phyloP scores from a whole-genome alignment of 23 tunicate genomes.

The Botrylloides violaceus region DNA sequence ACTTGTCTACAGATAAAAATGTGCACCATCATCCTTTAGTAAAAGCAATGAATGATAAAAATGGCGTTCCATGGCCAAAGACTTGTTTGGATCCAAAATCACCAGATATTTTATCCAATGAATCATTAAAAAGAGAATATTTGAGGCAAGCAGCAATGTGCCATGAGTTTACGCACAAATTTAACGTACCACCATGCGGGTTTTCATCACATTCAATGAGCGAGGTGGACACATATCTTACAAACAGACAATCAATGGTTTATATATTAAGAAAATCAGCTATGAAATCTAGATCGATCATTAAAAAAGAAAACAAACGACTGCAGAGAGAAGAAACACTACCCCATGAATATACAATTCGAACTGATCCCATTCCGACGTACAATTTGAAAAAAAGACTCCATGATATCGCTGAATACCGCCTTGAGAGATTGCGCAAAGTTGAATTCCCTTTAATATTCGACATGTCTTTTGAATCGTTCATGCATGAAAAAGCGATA shows the following conservation, averaged over 20 bases:
- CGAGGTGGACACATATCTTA: not conserved
- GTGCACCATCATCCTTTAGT: not conserved
- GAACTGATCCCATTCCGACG: constrained; percentile 1
- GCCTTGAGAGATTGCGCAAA: not conserved
- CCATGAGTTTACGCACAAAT: not conserved
- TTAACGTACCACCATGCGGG: not conserved
- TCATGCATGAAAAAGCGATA: not conserved
- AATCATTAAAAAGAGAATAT: not conserved
- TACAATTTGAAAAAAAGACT: not conserved
- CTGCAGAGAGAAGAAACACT: not conserved
- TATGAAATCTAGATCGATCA: not conserved
- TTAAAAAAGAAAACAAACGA: not conserved
- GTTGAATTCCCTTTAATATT: constrained; percentile 1
- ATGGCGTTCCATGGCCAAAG: not conserved
- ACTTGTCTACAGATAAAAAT: not conserved
- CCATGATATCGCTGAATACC: not conserved
- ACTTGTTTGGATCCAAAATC: not conserved
- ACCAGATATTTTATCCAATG: not conserved
- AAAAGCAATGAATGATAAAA: not conserved
- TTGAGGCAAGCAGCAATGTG: not conserved
- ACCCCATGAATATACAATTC: not conserved
- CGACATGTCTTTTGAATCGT: constrained; percentile 15
- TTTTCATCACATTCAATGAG: not conserved
- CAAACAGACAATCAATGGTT: not conserved
- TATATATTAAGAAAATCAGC: not conserved